Evolutionary conservation across 1,140 invertebrate species (phyloP).

Genomic region (Euwallacea similis): DNA sequence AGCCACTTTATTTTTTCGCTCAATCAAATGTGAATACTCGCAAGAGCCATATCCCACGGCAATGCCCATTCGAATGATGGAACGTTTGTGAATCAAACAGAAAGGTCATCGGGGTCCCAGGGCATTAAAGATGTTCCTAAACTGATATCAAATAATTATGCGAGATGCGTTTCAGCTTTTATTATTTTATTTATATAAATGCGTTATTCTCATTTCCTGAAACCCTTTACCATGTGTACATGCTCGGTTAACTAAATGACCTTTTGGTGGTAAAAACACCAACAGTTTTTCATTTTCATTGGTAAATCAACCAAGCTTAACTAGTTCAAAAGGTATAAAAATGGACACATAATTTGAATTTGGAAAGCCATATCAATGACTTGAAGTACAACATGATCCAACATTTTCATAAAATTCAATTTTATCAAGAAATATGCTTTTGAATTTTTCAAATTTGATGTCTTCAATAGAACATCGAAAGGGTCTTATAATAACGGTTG

Average conservation of each 20-base stretch:
- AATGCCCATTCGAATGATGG: neutral
- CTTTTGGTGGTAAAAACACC: conserved; percentile 9
- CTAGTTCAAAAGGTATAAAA: too few species aligned
- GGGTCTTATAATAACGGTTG: too few species aligned
- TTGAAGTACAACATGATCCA: neutral
- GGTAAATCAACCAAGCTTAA: too few species aligned
- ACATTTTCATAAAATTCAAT: too few species aligned
- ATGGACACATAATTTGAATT: neutral
- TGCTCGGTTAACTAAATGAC: conserved; percentile 23
- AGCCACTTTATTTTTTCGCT: neutral
- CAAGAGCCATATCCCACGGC: neutral
- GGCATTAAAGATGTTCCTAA: conserved; percentile 22
- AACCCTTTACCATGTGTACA: conserved; percentile 29
- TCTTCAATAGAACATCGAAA: too few species aligned
- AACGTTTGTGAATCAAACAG: conserved; percentile 9
- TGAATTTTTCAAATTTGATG: too few species aligned
- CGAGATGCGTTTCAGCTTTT: conserved; percentile 30
- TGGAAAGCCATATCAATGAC: neutral
- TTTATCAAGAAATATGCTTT: too few species aligned
- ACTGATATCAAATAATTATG: conserved; percentile 32
- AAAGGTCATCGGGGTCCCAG: conserved; percentile 10
- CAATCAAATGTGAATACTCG: neutral
- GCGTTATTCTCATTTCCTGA: conserved; percentile 32
- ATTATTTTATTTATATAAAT: conserved; percentile 29
- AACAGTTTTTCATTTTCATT: neutral